phyloP scores from a whole-genome alignment of 37 sponge, comb jelly and placozoan species.

The Mnemiopsis leidyi region DNA sequence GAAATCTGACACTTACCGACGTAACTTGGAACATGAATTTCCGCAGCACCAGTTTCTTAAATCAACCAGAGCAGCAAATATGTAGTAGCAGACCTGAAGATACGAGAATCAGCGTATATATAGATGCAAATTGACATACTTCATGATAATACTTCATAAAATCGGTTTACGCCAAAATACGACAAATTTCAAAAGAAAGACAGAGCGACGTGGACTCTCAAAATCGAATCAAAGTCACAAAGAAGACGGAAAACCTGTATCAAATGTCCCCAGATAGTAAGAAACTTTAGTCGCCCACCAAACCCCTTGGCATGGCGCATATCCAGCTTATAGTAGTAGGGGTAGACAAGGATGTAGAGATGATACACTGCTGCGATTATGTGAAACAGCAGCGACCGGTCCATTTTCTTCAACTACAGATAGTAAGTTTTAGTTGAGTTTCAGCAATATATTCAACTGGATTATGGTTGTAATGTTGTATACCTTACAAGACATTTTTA shows the following conservation, averaged over 20 bases:
- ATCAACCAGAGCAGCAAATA: constrained; percentile 34
- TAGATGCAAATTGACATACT: no score
- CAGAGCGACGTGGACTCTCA: no score
- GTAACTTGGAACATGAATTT: not conserved
- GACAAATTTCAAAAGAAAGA: no score
- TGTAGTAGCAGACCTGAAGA: constrained; percentile 14
- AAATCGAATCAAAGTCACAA: no score
- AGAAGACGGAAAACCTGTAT: no score
- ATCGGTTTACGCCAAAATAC: no score
- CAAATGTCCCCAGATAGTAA: constrained; percentile 25
- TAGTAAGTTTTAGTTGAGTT: no score
- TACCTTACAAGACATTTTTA: no score
- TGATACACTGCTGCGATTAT: not conserved
- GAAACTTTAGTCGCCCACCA: constrained; percentile 44
- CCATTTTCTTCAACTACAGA: no score
- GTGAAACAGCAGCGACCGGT: not conserved
- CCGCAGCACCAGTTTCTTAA: not conserved
- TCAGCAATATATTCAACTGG: no score
- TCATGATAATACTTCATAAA: no score
- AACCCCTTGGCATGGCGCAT: not conserved
- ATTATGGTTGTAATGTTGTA: no score
- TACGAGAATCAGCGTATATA: not conserved
- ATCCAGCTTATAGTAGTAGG: constrained; percentile 2
- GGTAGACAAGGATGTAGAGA: not conserved
- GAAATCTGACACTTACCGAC: not conserved